Percentiles rank a stretch among this genome's conserved stretches.
These are phyloP conservation scores for Manis crassicaudata DNA, from an alignment of 2,797 vertebrate genomes.

Conservation along the genomic window DNA sequence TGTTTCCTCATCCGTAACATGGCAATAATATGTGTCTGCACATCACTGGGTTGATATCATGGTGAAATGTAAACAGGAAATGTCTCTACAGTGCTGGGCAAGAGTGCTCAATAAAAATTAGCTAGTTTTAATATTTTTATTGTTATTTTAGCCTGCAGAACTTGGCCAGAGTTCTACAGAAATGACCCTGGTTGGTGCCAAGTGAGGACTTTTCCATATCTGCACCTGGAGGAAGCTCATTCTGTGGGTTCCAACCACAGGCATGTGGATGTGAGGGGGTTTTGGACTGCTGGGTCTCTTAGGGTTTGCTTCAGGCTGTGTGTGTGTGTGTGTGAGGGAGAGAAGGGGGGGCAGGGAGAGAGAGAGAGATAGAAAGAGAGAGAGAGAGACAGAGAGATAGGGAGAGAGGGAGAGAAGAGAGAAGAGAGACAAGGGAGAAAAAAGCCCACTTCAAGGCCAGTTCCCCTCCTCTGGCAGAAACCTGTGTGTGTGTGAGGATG, in stretches of 20 bases:
- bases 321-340: not conserved
- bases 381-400: not conserved
- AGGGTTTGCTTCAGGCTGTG: not conserved
- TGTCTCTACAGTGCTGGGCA: not conserved
- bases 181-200: not conserved
- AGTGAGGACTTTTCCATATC: not conserved
- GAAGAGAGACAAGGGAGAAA: constrained; percentile 30
- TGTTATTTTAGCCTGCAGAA: not conserved
- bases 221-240: not conserved
- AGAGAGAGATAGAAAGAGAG: not conserved
- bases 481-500: constrained; percentile 84
- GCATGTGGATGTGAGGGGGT: not conserved
- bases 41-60: not conserved
- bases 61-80: too few species aligned
- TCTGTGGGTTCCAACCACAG: not conserved
- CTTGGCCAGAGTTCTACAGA: not conserved
- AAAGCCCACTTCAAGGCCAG: constrained; percentile 83
- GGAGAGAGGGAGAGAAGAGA: not conserved
- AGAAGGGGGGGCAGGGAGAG: not conserved
- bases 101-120: not conserved
- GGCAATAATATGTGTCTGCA: fast-evolving
- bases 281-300: not conserved
- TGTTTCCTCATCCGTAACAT: not conserved
- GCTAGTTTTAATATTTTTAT: not conserved
- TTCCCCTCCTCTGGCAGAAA: constrained; percentile 84